Base-by-base conservation (phyloP, 2,797 vertebrate genomes). In the Vultur gryphus region DNA sequence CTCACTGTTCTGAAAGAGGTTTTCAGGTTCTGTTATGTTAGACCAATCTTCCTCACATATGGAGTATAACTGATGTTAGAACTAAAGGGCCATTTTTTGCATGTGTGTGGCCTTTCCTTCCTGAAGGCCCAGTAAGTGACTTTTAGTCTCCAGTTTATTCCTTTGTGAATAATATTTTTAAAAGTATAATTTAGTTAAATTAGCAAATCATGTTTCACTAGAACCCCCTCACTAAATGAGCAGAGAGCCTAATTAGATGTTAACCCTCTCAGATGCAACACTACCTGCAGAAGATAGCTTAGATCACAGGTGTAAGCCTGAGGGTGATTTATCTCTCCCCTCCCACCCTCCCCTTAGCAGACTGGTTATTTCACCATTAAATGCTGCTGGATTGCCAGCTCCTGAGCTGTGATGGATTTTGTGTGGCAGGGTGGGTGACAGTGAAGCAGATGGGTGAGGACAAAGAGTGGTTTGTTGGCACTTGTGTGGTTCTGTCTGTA, bases 301-400 rank as follows among this genome's bases (percentile, higher is more conserved):
- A 72, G 55, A 84, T 76, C 89, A 89, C 92, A 96, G 90, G 62
- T 95, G 84, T 59, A 52, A 86, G 81, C 82, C 69, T 54, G 26
- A 52, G 59, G 39, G 57, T 95, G 72, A 96, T 96, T 95, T 89
- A 70, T 90, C 49, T 95, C 80, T 69, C n/a, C 72, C 44, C 64
- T 85, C 67, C 62, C 55, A 67, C 11, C 25, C 21, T 90, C 65
- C 52, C 61, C 49, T 83, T 73, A 25, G 54, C 71, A 92, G 54
- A 25, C 26, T 69, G 78, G 54, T 84, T 93, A 84, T 94, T 95
- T 92, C 90, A 61, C 88, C 77, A 97, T 78, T 89, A 96, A 89
- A 82, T 71, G 58, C 62, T 94, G 89, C 85, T 87, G 51, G 61
- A 78, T 92, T 86, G 51, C 84, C 44, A 72, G n/a, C 23, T 70